Evolutionary conservation across 2,888 invertebrate genomes (phyloP).

Genomic region (Tubulanus polymorphus): DNA sequence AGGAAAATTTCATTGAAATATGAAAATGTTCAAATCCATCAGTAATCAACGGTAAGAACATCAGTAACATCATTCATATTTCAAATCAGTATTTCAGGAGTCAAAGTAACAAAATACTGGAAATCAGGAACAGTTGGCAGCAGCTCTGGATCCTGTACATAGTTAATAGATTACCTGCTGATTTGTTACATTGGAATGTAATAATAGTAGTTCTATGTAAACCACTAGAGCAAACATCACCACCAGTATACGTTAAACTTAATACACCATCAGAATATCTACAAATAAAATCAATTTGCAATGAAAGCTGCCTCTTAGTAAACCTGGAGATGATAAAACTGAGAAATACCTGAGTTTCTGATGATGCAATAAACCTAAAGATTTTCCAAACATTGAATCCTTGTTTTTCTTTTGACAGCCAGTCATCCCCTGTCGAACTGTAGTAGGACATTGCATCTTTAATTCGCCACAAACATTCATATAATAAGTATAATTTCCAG

Average conservation of each 20-base stretch:
- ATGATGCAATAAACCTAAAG: slow-evolving; percentile 23
- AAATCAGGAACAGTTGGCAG: no score
- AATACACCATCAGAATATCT: slow-evolving; percentile 49
- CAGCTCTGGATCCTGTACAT: no score
- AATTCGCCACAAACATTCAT: slow-evolving; percentile 38
- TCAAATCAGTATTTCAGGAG: no score
- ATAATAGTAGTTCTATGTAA: slow-evolving; percentile 36
- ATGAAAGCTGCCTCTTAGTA: neutral
- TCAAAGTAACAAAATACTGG: no score
- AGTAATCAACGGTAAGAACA: no score
- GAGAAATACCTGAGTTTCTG: slow-evolving; percentile 25
- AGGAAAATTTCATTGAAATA: no score
- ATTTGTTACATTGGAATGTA: slow-evolving; percentile 35
- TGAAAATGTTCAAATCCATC: no score
- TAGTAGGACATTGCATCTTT: slow-evolving; percentile 25
- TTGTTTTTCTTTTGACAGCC: slow-evolving; percentile 27
- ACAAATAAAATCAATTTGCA: slow-evolving; percentile 4
- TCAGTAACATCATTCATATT: no score
- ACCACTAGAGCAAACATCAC: slow-evolving; percentile 32
- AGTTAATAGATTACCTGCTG: no score
- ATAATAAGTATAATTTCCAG: slow-evolving; percentile 28
- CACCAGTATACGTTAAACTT: slow-evolving; percentile 43
- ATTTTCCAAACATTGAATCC: slow-evolving; percentile 17
- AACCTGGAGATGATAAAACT: no score
- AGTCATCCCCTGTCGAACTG: slow-evolving; percentile 8